Evolutionary conservation across 2,797 vertebrate genomes (phyloP).

Genomic region (Amazona ochrocephala): DNA sequence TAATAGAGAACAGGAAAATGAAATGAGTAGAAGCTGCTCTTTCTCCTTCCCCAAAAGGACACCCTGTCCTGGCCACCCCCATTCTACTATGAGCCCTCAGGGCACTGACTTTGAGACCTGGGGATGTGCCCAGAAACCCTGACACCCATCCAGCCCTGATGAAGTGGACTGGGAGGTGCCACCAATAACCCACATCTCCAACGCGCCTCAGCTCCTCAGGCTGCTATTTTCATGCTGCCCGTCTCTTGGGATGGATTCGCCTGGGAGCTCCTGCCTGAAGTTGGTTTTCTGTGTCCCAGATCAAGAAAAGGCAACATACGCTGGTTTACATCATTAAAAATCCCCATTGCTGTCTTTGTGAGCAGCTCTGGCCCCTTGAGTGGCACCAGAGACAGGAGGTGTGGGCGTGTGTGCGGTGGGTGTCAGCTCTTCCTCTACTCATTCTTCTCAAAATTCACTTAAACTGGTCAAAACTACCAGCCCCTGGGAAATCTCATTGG

Average conservation of each 20-base stretch:
- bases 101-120: fast-evolving
- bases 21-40: background rate
- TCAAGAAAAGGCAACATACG: background rate
- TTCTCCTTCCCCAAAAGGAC: background rate
- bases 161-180: background rate
- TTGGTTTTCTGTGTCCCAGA: background rate
- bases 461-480: background rate
- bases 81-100: background rate
- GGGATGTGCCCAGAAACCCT: background rate
- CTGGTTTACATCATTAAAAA: background rate
- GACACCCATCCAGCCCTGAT: background rate
- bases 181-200: background rate
- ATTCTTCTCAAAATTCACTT: background rate
- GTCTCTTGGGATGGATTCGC: background rate
- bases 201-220: background rate
- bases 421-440: background rate
- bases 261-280: background rate
- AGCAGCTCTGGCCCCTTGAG: background rate
- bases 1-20: background rate
- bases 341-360: background rate
- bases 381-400: background rate
- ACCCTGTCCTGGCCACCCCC: background rate
- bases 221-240: background rate
- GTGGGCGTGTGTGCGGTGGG: fast-evolving
- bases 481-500: background rate